Evolutionary conservation across 2,888 invertebrate species (phyloP).

Genomic region (Drosophila mercatorum): DNA sequence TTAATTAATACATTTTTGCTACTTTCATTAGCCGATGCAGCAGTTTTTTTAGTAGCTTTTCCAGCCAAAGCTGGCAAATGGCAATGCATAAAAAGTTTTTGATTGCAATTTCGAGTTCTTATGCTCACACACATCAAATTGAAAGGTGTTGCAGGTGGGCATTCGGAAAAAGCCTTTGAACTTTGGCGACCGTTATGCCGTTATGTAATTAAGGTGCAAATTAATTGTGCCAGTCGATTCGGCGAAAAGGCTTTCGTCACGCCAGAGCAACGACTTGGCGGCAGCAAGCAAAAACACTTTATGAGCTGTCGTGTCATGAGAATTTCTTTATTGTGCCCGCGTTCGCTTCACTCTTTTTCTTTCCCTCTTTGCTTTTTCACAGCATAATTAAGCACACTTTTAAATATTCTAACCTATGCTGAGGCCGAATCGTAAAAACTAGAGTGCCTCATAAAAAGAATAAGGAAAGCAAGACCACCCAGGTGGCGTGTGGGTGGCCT

Average conservation of each 20-base stretch:
- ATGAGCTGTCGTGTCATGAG: slow-evolving; percentile 41
- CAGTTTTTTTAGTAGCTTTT: not conserved
- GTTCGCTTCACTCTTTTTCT: not conserved
- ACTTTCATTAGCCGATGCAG: too few species aligned
- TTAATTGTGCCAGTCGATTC: slow-evolving; percentile 13
- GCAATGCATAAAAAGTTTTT: not conserved
- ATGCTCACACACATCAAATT: not conserved
- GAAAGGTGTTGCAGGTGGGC: not conserved
- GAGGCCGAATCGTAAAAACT: slow-evolving; percentile 69
- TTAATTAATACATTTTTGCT: not conserved
- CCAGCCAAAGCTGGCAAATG: not conserved
- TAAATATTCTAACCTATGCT: slow-evolving; percentile 73
- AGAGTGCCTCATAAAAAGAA: slow-evolving; percentile 59
- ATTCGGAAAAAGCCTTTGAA: slow-evolving; percentile 1
- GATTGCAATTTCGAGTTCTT: not conserved
- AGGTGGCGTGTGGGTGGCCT: slow-evolving; percentile 12
- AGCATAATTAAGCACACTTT: slow-evolving; percentile 75
- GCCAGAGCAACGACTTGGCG: slow-evolving; percentile 24
- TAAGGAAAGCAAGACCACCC: slow-evolving; percentile 55
- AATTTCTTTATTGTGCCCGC: slow-evolving; percentile 28
- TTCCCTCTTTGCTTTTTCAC: slow-evolving; percentile 24
- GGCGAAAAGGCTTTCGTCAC: slow-evolving; percentile 30
- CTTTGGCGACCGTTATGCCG: slow-evolving; percentile 11
- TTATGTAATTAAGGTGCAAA: slow-evolving; percentile 14
- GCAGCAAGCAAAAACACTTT: slow-evolving; percentile 38